Conservation (phyloP, 2,888 invertebrate species). For the Synergus itoensis region DNA sequence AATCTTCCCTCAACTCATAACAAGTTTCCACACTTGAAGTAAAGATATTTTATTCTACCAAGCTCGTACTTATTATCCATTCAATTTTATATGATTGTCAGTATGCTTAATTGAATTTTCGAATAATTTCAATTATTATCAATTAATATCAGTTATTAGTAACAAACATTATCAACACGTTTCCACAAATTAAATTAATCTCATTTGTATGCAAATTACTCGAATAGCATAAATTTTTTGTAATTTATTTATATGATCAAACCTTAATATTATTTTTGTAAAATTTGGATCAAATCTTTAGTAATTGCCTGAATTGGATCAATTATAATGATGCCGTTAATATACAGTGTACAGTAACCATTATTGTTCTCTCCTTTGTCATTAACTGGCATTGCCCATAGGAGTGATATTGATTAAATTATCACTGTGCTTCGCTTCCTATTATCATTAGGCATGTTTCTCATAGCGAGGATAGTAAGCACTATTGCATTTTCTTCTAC, state of each 20-base stretch:
- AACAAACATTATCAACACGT: no score
- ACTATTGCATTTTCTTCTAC: neutral
- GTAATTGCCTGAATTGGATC: neutral
- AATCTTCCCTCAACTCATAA: no score
- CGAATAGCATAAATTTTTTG: no score
- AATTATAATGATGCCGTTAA: neutral
- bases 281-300: no score
- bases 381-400: neutral
- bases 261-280: no score
- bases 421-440: neutral
- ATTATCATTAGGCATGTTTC: constrained; percentile 17
- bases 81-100: constrained; percentile 6
- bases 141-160: neutral
- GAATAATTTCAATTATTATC: neutral
- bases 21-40: no score
- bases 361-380: constrained; percentile 1
- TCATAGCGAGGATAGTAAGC: neutral
- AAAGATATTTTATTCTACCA: no score
- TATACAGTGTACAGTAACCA: neutral
- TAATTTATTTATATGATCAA: no score
- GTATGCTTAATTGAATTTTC: neutral
- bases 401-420: constrained; percentile 18
- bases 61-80: neutral
- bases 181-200: no score
- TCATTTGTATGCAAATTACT: no score